Evolutionary conservation across 2,888 invertebrate species (phyloP), one percentile per base, ranked within the genome.

Genomic region (Nemotelus nigrinus): DNA sequence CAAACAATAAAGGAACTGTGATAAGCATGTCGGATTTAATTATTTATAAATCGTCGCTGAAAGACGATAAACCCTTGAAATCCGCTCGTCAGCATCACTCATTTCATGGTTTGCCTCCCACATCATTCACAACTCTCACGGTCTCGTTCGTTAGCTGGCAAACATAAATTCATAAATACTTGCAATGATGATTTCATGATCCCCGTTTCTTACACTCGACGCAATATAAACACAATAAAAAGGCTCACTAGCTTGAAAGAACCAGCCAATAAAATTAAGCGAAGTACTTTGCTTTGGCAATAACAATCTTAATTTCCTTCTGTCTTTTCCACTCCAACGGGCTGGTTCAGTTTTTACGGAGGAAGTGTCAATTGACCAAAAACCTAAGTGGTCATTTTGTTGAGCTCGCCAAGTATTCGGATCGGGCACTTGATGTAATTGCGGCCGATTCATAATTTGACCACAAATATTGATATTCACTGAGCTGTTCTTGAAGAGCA

Each of bases 381-480:
- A 70, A 72, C 72, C 77, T 76, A 78, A 78, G 78, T 78, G 78
- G 77, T 67, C 72, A 78, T 78, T 74, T 74, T 74, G 74, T 74
- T 63, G 63, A 70, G 47, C 50, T 50, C 44, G 53, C 70, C 70
- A 74, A 74, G 74, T 63, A 63, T 74, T 63, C 48, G 25, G 25
- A 25, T 25, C 25, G 8, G 48, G 74, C 63, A 74, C 74, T 74
- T 60, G 74, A 74, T 63, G 74, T 74, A 74, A 74, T 74, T 74
- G 74, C 74, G 63, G 60, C 43, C 45, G 63, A 48, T 74, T 63
- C 74, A 48, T 74, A 43, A 43, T 25, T 25, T 25, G 41, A 68
- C 60, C 50, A 47, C 63, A 48, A 53, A 41, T 74, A 39, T 2
- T 39, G 41, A 63, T 10, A 39, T 60, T 44, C 58, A 72, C 58